phyloP scores from a whole-genome alignment of 2,888 invertebrate genomes.

The Noctua comes region DNA sequence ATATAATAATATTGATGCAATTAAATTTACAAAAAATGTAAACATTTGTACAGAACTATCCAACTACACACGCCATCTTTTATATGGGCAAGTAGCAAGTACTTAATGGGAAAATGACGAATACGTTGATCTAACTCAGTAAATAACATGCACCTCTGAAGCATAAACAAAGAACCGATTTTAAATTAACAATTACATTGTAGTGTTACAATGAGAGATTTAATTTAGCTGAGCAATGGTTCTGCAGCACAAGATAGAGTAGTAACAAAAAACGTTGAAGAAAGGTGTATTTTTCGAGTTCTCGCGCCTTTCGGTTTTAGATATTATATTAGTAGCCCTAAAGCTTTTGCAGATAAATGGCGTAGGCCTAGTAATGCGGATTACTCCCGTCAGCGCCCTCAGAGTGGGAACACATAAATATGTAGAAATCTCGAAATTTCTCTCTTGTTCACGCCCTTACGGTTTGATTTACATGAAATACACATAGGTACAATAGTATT shows the following conservation, averaged over 20 bases:
- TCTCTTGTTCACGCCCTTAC: neutral
- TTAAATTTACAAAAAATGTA: neutral
- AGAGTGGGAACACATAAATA: neutral
- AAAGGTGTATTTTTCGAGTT: neutral
- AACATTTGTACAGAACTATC: neutral
- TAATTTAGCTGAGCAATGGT: neutral
- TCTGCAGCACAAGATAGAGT: neutral
- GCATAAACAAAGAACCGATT: neutral
- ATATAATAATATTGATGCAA: neutral
- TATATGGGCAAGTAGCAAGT: neutral
- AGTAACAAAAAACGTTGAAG: neutral
- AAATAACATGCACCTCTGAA: slow-evolving; percentile 1
- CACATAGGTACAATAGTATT: slow-evolving; percentile 1
- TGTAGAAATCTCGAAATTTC: neutral
- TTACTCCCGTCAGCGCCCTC: neutral
- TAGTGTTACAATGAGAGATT: slow-evolving; percentile 1
- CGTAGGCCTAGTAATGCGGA: neutral
- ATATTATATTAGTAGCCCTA: neutral
- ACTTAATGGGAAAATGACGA: neutral
- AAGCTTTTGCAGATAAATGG: neutral
- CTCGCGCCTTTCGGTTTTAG: neutral
- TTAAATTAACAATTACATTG: neutral
- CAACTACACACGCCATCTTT: neutral
- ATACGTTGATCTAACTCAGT: neutral
- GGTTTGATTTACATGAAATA: neutral